A percentile compares a stretch with the other conserved stretches of the same genome.
These are phyloP conservation scores for Caretta caretta DNA, from an alignment of 2,113 vertebrate species.

Conservation along the genomic window DNA sequence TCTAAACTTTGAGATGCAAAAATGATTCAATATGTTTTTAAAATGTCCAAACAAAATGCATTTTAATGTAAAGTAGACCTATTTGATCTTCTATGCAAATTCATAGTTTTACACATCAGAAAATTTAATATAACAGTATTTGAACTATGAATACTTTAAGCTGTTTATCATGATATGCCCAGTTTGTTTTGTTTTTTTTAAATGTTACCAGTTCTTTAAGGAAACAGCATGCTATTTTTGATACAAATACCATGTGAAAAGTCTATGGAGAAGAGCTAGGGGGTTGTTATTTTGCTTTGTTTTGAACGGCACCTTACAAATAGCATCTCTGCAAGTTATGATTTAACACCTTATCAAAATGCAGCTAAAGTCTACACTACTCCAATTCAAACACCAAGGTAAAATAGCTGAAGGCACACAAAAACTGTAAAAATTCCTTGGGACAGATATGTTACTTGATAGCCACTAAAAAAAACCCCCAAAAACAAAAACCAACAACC, in stretches of 20 bases:
- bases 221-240: background rate
- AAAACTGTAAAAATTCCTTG: slow-evolving; percentile 19
- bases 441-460: slow-evolving; percentile 35
- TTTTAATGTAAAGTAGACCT: background rate
- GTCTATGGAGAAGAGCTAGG: slow-evolving; percentile 20
- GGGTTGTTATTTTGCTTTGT: slow-evolving; percentile 37
- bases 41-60: background rate
- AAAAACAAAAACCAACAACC: too few relatives aligned
- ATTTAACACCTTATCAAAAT: slow-evolving; percentile 49
- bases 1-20: slow-evolving; percentile 26
- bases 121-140: background rate
- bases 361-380: slow-evolving; percentile 30
- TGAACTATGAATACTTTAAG: background rate
- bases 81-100: background rate
- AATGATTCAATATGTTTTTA: background rate
- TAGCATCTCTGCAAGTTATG: slow-evolving; percentile 38
- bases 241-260: slow-evolving; percentile 16
- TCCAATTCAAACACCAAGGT: background rate
- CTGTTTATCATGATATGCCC: background rate
- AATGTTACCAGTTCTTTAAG: background rate
- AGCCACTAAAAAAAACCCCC: slow-evolving; percentile 5
- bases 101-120: background rate
- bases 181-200: background rate
- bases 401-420: slow-evolving; percentile 36
- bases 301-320: slow-evolving; percentile 58